These are phyloP conservation scores for Drosophila tripunctata DNA, from an alignment of 2,888 invertebrate species.

Conservation along the genomic window DNA sequence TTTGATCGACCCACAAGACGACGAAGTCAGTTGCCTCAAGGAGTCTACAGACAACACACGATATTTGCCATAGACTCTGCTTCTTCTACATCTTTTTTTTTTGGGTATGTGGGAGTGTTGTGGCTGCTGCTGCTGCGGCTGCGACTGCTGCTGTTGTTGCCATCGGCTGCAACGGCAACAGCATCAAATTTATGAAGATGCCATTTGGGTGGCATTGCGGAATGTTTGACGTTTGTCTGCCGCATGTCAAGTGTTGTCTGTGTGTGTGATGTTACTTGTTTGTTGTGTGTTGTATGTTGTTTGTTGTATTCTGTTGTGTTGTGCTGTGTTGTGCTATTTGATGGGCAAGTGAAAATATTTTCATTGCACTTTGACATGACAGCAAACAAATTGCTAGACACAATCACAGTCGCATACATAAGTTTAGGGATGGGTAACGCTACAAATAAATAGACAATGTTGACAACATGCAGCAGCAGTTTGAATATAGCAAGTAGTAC, in stretches of 20 bases:
- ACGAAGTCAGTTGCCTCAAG: conserved; percentile 58
- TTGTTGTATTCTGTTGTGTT: too few species aligned
- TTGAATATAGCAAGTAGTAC: neutral
- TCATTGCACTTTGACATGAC: conserved; percentile 81
- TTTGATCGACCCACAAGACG: conserved; percentile 75
- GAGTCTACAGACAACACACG: conserved; percentile 72
- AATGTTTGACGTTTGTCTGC: conserved; percentile 74
- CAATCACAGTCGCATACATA: conserved; percentile 15
- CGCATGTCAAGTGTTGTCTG: conserved; percentile 71
- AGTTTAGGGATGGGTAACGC: neutral
- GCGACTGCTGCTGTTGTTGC: conserved; percentile 24
- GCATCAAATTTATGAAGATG: conserved; percentile 79
- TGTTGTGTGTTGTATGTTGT: conserved; percentile 15
- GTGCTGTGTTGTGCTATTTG: conserved; percentile 45
- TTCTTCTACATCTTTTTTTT: neutral
- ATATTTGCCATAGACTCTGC: conserved; percentile 61
- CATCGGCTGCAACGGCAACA: conserved; percentile 41
- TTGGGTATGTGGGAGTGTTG: conserved; percentile 75
- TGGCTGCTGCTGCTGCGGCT: conserved; percentile 31
- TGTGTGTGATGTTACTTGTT: conserved; percentile 38
- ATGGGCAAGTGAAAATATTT: conserved; percentile 79
- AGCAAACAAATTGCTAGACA: conserved; percentile 73
- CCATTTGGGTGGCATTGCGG: conserved; percentile 78
- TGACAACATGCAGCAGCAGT: neutral
- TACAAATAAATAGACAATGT: neutral